These are phyloP conservation scores for Chiloscyllium punctatum DNA, from an alignment of 2,797 vertebrate genomes.

Conservation along the genomic window DNA sequence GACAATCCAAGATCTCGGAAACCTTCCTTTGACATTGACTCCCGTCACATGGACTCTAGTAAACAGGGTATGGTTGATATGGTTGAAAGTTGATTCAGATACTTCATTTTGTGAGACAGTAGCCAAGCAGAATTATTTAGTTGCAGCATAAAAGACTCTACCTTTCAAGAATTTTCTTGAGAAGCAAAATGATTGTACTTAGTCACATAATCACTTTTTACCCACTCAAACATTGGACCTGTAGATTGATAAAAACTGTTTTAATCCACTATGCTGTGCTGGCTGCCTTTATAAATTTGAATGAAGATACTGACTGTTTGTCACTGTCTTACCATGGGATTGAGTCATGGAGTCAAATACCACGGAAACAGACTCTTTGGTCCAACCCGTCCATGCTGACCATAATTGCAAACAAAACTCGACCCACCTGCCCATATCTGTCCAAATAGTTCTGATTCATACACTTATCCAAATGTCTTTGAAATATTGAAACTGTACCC, in stretches of 20 bases:
- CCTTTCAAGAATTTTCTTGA: background rate
- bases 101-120: background rate
- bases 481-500: too few relatives aligned
- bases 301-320: background rate
- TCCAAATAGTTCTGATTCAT: too few relatives aligned
- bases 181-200: too few relatives aligned
- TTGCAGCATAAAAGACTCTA: background rate
- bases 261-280: background rate
- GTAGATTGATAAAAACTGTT: background rate
- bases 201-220: background rate
- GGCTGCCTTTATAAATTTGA: background rate
- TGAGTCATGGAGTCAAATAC: background rate
- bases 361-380: too few relatives aligned
- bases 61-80: background rate
- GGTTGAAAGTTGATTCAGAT: background rate
- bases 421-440: too few relatives aligned
- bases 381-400: too few relatives aligned
- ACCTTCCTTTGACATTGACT: constrained; percentile 31
- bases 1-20: constrained; percentile 40
- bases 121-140: background rate
- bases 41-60: background rate
- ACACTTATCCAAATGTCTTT: too few relatives aligned
- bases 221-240: too few relatives aligned
- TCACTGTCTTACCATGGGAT: background rate
- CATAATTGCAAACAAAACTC: too few relatives aligned